A percentile compares a stretch with the other conserved stretches of the same genome.
These are phyloP conservation scores for Enteromius argenteus DNA, from an alignment of 2,797 vertebrate species.

Conservation along the genomic window DNA sequence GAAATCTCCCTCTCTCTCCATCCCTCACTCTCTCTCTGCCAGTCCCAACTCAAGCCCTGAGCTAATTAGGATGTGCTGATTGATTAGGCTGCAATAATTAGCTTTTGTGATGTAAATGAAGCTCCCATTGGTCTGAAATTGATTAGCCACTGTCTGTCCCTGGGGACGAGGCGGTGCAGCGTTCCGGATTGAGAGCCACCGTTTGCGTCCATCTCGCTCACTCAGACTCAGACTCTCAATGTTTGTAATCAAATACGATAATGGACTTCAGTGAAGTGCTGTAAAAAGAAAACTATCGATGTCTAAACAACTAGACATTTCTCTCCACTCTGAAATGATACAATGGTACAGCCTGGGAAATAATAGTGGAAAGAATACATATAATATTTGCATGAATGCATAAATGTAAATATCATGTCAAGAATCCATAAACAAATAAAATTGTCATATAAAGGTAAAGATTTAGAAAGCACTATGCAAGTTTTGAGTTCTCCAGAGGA, in stretches of 20 bases:
- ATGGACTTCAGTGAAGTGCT: slow-evolving; percentile 36
- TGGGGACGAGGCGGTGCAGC: slow-evolving; percentile 30
- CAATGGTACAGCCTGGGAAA: neutral
- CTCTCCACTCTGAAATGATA: slow-evolving; percentile 13
- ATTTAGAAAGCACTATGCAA: neutral
- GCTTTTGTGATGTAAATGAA: slow-evolving; percentile 69
- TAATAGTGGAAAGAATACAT: neutral
- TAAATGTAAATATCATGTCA: neutral
- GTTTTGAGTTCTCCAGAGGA: slow-evolving; percentile 13
- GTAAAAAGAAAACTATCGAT: slow-evolving; percentile 47
- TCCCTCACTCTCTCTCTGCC: slow-evolving; percentile 20
- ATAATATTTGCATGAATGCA: neutral
- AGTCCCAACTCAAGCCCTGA: slow-evolving; percentile 47
- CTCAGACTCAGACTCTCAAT: slow-evolving; percentile 22
- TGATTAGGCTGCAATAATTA: slow-evolving; percentile 83
- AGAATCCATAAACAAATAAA: neutral
- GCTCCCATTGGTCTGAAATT: slow-evolving; percentile 62
- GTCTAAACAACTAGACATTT: slow-evolving; percentile 41
- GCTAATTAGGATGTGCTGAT: slow-evolving; percentile 82
- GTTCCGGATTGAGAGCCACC: slow-evolving; percentile 50
- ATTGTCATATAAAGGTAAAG: neutral
- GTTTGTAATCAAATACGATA: slow-evolving; percentile 46
- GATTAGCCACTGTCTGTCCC: slow-evolving; percentile 61
- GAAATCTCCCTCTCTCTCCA: slow-evolving; percentile 20
- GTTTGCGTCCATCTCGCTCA: slow-evolving; percentile 8